Conservation (phyloP, 2,888 invertebrate genomes). For the Cryptophagus acutangulus region DNA sequence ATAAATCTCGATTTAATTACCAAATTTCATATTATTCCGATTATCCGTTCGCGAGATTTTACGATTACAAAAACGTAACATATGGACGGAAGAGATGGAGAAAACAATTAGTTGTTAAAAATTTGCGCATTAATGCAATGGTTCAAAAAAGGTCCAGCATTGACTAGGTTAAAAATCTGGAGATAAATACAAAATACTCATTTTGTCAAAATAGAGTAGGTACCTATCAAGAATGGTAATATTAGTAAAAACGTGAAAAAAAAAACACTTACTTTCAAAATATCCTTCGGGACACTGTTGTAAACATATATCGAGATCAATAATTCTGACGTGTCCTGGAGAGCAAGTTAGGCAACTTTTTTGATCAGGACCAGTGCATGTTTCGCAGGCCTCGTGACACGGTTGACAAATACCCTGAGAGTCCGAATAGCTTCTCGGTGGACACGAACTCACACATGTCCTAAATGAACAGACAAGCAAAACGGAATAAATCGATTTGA, state of each 20-base stretch:
- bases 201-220: background rate
- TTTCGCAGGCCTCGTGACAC: conserved; percentile 85
- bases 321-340: conserved; percentile 75
- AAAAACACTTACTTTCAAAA: conserved; percentile 63
- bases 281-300: conserved; percentile 88
- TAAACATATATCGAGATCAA: conserved; percentile 79
- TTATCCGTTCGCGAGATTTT: no score
- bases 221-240: background rate
- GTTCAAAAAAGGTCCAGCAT: no score
- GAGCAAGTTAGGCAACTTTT: conserved; percentile 82
- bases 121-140: no score
- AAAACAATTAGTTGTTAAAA: no score
- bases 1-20: no score
- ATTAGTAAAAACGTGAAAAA: conserved; percentile 4
- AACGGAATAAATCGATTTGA: background rate
- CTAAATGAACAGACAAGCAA: conserved; percentile 47
- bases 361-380: conserved; percentile 82
- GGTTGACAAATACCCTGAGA: conserved; percentile 77
- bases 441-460: conserved; percentile 79
- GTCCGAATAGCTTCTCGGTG: conserved; percentile 77
- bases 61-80: no score
- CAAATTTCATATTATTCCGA: no score
- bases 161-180: no score
- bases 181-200: background rate
- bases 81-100: no score